Evolutionary conservation across 2,113 vertebrate species (phyloP).

Genomic region (Bagarius yarrelli): DNA sequence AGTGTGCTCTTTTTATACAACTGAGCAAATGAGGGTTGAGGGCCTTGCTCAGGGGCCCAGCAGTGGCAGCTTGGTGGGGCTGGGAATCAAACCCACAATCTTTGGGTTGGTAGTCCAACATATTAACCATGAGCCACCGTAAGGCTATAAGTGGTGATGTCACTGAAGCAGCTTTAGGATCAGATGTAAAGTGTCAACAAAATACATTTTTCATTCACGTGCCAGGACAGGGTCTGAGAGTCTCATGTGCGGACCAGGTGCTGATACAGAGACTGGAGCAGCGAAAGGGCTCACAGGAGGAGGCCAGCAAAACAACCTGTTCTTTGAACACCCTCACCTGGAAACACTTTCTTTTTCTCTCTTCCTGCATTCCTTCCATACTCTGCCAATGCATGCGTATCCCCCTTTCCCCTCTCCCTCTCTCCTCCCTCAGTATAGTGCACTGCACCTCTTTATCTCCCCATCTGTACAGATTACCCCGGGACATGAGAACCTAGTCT

Average conservation of each 20-base stretch:
- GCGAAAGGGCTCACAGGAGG: no score
- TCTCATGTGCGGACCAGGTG: slow-evolving; percentile 42
- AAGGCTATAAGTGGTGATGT: no score
- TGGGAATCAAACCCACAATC: no score
- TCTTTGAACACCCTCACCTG: slow-evolving; percentile 57
- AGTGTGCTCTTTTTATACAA: no score
- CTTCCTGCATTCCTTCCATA: slow-evolving; percentile 33
- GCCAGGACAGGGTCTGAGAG: background rate
- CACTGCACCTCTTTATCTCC: background rate
- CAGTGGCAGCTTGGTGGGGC: no score
- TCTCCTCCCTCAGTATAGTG: slow-evolving; percentile 30
- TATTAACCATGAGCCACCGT: no score
- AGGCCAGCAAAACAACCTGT: slow-evolving; percentile 38
- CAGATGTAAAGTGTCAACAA: background rate
- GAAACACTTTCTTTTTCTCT: slow-evolving; percentile 60
- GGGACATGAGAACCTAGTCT: slow-evolving; percentile 44
- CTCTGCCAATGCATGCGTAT: slow-evolving; percentile 4
- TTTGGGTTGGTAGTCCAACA: no score
- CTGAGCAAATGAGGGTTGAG: no score
- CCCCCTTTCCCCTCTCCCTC: background rate
- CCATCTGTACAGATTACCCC: slow-evolving; percentile 52
- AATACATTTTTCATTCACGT: background rate
- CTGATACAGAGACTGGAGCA: no score
- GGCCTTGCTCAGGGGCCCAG: no score
- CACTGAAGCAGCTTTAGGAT: background rate